Conservation (phyloP, 1,140 invertebrate genomes). For the Hylyphantes graminicola region DNA sequence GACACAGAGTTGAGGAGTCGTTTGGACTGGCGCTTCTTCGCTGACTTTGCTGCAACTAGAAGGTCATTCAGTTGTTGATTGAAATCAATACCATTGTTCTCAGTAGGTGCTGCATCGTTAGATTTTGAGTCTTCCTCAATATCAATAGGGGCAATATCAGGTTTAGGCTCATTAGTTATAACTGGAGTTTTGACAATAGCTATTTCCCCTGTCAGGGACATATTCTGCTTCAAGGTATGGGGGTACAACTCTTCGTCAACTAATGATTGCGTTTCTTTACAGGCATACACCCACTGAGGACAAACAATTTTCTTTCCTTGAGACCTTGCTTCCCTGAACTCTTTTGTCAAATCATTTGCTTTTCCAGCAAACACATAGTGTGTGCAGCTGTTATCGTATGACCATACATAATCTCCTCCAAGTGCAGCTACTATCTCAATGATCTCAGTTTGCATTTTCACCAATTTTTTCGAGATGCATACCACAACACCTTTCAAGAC, state of each 20-base stretch:
- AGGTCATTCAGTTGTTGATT: slow-evolving; percentile 61
- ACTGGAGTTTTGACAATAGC: slow-evolving; percentile 44
- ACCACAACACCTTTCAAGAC: slow-evolving; percentile 68
- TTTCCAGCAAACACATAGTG: slow-evolving; percentile 70
- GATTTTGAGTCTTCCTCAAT: background rate
- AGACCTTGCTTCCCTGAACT: slow-evolving; percentile 67
- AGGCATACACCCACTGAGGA: slow-evolving; percentile 69
- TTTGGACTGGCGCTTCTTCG: slow-evolving; percentile 60
- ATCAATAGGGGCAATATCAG: background rate
- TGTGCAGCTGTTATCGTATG: slow-evolving; percentile 67
- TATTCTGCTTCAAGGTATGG: slow-evolving; percentile 69
- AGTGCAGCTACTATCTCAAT: slow-evolving; percentile 67
- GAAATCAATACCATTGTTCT: slow-evolving; percentile 55
- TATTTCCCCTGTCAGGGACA: slow-evolving; percentile 65
- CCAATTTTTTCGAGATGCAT: slow-evolving; percentile 67
- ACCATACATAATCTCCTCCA: slow-evolving; percentile 70
- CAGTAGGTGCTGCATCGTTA: background rate
- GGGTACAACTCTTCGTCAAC: slow-evolving; percentile 69
- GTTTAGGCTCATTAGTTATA: background rate
- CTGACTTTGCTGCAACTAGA: slow-evolving; percentile 63
- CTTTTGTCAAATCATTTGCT: slow-evolving; percentile 68
- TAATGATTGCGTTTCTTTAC: slow-evolving; percentile 67
- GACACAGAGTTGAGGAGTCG: slow-evolving; percentile 23
- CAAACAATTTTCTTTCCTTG: slow-evolving; percentile 69
- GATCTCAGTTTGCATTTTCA: slow-evolving; percentile 67